Evolutionary conservation across 2,113 vertebrate species (phyloP).

Genomic region (Polypterus senegalus): DNA sequence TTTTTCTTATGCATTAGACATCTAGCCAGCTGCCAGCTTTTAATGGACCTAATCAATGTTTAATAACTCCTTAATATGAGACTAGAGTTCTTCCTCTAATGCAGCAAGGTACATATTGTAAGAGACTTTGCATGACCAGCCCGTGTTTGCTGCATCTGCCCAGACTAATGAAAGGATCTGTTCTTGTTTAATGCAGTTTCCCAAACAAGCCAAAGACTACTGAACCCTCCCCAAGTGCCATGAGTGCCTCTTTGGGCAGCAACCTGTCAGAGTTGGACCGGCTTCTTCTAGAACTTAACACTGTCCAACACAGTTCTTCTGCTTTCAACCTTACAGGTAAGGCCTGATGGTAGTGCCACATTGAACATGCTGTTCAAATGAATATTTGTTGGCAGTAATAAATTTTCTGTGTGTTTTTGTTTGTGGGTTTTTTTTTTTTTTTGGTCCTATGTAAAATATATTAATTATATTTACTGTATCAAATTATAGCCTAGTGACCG

Average conservation of each 20-base stretch:
- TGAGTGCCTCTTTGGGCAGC: slow-evolving; percentile 78
- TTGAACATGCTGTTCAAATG: too few relatives aligned
- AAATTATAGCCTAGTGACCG: too few relatives aligned
- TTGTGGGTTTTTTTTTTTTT: too few relatives aligned
- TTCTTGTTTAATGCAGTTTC: slow-evolving; percentile 52
- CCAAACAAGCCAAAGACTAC: slow-evolving; percentile 91
- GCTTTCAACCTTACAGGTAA: slow-evolving; percentile 68
- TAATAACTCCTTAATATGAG: not conserved
- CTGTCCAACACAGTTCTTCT: slow-evolving; percentile 74
- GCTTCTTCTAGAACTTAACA: slow-evolving; percentile 84
- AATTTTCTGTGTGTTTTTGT: too few relatives aligned
- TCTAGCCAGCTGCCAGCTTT: not conserved
- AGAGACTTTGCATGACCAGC: not conserved
- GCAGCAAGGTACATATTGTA: not conserved
- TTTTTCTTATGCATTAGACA: too few relatives aligned
- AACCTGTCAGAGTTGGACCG: slow-evolving; percentile 93
- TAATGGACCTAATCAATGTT: not conserved
- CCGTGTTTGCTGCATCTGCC: not conserved
- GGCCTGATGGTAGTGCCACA: not conserved
- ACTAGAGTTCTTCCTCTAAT: not conserved
- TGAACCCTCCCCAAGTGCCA: slow-evolving; percentile 69
- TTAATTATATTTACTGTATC: too few relatives aligned
- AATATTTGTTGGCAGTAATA: too few relatives aligned
- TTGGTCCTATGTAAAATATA: too few relatives aligned
- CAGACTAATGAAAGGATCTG: not conserved